A percentile compares a stretch with the other conserved stretches of the same genome.
phyloP scores from a whole-genome alignment of 2,888 invertebrate species.

The Ectemnius continuus region DNA sequence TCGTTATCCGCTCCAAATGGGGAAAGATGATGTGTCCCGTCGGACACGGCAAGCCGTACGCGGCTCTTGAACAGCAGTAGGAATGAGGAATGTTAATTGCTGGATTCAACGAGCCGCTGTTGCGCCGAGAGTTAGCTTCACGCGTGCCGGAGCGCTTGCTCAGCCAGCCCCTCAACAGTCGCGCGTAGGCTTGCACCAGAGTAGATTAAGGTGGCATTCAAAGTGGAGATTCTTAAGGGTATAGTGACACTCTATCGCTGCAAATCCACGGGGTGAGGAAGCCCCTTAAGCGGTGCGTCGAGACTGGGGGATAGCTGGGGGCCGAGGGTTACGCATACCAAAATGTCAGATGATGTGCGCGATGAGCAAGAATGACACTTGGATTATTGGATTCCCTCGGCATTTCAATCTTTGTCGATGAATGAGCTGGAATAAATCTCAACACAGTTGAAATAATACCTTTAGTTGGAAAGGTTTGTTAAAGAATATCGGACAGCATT shows the following conservation, averaged over 20 bases:
- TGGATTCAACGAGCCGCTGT: background rate
- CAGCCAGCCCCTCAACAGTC: background rate
- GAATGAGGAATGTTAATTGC: background rate
- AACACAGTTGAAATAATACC: too few species aligned
- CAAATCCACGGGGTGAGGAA: constrained; percentile 30
- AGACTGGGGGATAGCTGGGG: constrained; percentile 7
- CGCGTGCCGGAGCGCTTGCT: constrained; percentile 7
- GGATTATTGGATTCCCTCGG: too few species aligned
- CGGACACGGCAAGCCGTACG: too few species aligned
- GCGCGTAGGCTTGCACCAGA: too few species aligned
- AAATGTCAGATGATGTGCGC: background rate
- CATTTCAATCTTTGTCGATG: too few species aligned
- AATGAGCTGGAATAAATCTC: too few species aligned
- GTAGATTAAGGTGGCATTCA: background rate
- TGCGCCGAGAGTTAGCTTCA: background rate
- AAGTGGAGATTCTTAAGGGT: constrained; percentile 4
- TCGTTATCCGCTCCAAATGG: too few species aligned
- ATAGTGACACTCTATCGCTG: constrained; percentile 18
- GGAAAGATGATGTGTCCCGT: too few species aligned
- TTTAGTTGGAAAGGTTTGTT: too few species aligned
- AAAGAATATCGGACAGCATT: too few species aligned
- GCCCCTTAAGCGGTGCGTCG: constrained; percentile 30
- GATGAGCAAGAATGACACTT: background rate
- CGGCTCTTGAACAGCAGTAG: background rate
- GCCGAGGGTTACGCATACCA: background rate